Conservation (phyloP, 1,140 invertebrate genomes). For the Eufriesea mexicana region DNA sequence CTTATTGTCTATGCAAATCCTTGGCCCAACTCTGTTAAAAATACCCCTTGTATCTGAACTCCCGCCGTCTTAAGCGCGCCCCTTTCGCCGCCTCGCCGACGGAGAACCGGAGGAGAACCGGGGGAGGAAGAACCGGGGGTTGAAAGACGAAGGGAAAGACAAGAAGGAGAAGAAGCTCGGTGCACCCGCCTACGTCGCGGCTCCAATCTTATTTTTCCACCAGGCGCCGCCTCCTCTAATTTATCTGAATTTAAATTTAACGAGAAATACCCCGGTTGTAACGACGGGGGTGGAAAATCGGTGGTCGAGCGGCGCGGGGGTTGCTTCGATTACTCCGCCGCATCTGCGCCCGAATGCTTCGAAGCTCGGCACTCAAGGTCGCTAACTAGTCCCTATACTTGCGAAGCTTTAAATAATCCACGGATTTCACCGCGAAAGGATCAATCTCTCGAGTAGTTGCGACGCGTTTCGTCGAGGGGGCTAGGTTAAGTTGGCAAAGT, state of each 20-base stretch:
- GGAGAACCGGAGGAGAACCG: not conserved
- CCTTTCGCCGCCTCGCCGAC: conserved; percentile 17
- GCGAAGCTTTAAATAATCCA: conserved; percentile 37
- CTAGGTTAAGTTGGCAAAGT: not conserved
- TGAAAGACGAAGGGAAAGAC: not conserved
- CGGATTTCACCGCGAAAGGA: conserved; percentile 30
- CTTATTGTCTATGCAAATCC: conserved; percentile 78
- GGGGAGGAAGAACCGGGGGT: not conserved
- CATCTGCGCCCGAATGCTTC: conserved; percentile 42
- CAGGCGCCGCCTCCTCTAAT: conserved; percentile 60
- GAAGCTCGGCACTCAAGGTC: conserved; percentile 43
- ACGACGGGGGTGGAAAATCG: conserved; percentile 35
- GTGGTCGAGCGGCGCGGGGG: conserved; percentile 27
- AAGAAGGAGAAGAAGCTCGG: conserved; percentile 3
- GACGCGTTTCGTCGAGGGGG: too few species aligned
- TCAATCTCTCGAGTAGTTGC: conserved; percentile 52
- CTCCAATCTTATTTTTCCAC: conserved; percentile 70
- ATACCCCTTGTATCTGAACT: conserved; percentile 66
- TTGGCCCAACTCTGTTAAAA: conserved; percentile 75
- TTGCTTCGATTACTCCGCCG: conserved; percentile 41
- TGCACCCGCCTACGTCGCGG: conserved; percentile 49
- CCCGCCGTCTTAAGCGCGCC: conserved; percentile 34
- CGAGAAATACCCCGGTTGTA: conserved; percentile 52
- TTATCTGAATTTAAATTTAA: conserved; percentile 74
- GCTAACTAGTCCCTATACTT: conserved; percentile 32